These are phyloP conservation scores for Polyommatus iphigenia DNA, from an alignment of 2,888 invertebrate genomes.

Conservation along the genomic window DNA sequence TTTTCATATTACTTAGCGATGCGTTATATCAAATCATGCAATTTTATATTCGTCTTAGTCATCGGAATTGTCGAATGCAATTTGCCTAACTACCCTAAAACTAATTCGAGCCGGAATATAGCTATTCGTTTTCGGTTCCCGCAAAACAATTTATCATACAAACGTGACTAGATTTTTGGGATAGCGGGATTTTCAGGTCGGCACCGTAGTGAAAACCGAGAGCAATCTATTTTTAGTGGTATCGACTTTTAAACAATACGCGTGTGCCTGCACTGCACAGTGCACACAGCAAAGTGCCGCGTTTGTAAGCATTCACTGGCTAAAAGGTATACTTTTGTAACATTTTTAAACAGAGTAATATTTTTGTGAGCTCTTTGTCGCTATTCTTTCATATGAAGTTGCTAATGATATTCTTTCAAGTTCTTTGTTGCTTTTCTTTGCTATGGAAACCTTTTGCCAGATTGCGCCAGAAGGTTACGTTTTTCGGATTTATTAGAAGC, in stretches of 20 bases:
- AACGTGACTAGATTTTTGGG: conserved; percentile 6
- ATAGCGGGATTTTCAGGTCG: neutral
- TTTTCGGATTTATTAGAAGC: too few species aligned
- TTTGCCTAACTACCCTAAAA: neutral
- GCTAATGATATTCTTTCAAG: neutral
- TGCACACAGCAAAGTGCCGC: neutral
- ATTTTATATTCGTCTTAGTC: too few species aligned
- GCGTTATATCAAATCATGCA: too few species aligned
- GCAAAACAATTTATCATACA: conserved; percentile 14
- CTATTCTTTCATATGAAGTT: neutral
- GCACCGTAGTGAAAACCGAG: neutral
- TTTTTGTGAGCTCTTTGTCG: neutral
- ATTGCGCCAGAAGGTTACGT: too few species aligned
- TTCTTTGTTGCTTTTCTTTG: neutral
- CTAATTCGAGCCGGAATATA: conserved; percentile 12
- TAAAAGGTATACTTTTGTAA: neutral
- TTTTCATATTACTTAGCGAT: too few species aligned
- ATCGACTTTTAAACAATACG: conserved; percentile 12
- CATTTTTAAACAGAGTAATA: neutral
- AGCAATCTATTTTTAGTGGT: conserved; percentile 6
- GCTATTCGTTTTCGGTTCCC: neutral
- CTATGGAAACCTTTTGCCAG: too few species aligned
- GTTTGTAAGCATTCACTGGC: neutral
- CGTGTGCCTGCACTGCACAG: neutral
- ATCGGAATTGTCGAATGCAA: neutral